Base-by-base conservation (phyloP, 2,113 vertebrate genomes). In the Ginglymostoma cirratum region DNA sequence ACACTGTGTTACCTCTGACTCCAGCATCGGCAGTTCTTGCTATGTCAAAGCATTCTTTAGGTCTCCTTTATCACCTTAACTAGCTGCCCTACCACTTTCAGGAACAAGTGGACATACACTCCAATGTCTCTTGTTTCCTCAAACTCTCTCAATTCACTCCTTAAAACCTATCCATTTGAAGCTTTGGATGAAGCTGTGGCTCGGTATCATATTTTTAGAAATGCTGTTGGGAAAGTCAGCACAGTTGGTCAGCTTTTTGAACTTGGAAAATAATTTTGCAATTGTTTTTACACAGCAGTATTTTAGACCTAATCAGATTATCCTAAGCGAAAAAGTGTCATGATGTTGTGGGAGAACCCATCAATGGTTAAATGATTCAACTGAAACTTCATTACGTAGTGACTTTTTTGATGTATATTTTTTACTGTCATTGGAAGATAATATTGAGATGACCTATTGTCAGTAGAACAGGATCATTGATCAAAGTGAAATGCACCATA, bases 261-360 rank as follows among this genome's bases (percentile, higher is more conserved):
- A 89, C 12, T 89, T 61, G 55, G 8, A 61, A 55, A 10, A 45
- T 19, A 5, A 24, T 94, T 45, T 69, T 24, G 3, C 61, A 69
- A 94, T 69, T 69, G 3, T 34, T 69, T 90, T 94, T 69, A 24
- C 92, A 94, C 65, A 24, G 65, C 92, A 94, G n/a, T 94, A 65
- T 6, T 12, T 67, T 19, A 45, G 65, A 14, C 42, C 23, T 24
- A 61, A 66, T 30, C 27, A 65, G 52, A 90, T 17, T 38, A 93
- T 3, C 19, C 27, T 66, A 21, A 67, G 21, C 17, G n/a, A 21
- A 67, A 89, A 3, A 61, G 7, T 1, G 12, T n/a, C 2, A 21
- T 65, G 61, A 66, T 27, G 30, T 27, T 89, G 92, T 38, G 65
- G 15, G 66, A 66, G 21, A 69, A 38, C 30, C 15, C 6, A 93